A percentile compares a stretch with the other conserved stretches of the same genome.
These are phyloP conservation scores for Thelaira solivaga DNA, from an alignment of 2,888 invertebrate genomes.

Conservation along the genomic window DNA sequence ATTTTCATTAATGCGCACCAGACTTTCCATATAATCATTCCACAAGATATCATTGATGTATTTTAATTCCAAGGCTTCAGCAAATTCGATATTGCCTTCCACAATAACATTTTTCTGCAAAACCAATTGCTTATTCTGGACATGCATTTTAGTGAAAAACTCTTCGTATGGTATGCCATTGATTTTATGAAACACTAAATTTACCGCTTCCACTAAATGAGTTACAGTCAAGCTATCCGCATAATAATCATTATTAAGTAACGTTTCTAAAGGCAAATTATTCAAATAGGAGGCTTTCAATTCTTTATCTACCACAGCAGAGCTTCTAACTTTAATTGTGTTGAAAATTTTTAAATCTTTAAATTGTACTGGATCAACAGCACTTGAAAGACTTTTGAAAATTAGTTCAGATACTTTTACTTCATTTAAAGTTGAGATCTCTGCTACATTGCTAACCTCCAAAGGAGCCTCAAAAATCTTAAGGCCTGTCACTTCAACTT, in stretches of 20 bases:
- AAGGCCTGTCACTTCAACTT: conserved; percentile 66
- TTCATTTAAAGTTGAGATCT: conserved; percentile 64
- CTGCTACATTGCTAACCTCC: conserved; percentile 57
- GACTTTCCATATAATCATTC: conserved; percentile 64
- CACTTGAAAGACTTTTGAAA: conserved; percentile 55
- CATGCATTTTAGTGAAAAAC: conserved; percentile 65
- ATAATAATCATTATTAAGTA: conserved; percentile 65
- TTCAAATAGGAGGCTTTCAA: conserved; percentile 66
- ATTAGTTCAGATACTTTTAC: conserved; percentile 66
- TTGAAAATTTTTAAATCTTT: conserved; percentile 66
- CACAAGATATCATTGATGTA: conserved; percentile 69
- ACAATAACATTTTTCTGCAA: conserved; percentile 71
- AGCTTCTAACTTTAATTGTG: conserved; percentile 64
- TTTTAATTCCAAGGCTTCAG: conserved; percentile 64
- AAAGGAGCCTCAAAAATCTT: conserved; percentile 68
- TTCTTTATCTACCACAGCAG: conserved; percentile 49
- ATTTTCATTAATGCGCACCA: conserved; percentile 67
- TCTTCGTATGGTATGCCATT: conserved; percentile 70
- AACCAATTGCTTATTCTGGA: conserved; percentile 63
- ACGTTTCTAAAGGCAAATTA: conserved; percentile 60
- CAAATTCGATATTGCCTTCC: conserved; percentile 70
- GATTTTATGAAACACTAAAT: conserved; percentile 68
- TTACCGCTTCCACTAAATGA: conserved; percentile 60
- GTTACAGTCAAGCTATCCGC: conserved; percentile 67
- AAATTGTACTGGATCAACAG: conserved; percentile 57